These are phyloP conservation scores for Chrysomela aeneicollis DNA, from an alignment of 2,888 invertebrate genomes.

Conservation along the genomic window DNA sequence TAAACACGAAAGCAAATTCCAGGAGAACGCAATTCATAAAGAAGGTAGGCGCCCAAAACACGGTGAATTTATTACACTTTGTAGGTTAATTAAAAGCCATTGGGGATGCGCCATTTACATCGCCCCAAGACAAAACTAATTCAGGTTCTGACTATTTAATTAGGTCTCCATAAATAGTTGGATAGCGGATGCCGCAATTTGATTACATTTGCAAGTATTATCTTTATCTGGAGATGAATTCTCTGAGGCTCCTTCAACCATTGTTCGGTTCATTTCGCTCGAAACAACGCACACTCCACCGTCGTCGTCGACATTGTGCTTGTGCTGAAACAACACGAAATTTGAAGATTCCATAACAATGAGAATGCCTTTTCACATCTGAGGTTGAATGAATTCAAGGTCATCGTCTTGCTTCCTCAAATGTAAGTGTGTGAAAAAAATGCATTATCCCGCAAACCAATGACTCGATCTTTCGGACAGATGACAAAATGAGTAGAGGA, in stretches of 20 bases:
- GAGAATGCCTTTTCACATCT: no score
- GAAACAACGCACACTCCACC: neutral
- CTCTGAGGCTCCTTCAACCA: neutral
- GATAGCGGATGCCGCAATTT: constrained; percentile 24
- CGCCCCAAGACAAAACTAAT: constrained; percentile 2
- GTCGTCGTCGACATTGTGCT: neutral
- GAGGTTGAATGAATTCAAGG: no score
- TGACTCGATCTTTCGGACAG: no score
- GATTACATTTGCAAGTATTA: constrained; percentile 36
- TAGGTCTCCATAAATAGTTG: constrained; percentile 31
- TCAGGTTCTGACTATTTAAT: constrained; percentile 20
- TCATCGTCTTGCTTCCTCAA: no score
- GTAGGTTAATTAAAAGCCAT: constrained; percentile 1
- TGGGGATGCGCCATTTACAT: neutral
- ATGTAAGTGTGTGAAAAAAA: no score
- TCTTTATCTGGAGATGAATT: constrained; percentile 25
- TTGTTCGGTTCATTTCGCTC: neutral
- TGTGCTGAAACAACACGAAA: neutral
- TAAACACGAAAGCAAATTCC: neutral
- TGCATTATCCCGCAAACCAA: no score
- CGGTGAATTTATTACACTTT: neutral
- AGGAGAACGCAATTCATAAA: neutral
- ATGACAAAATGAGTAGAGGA: no score
- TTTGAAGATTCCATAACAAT: neutral
- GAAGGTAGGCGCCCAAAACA: neutral